Evolutionary conservation across 2,888 invertebrate species (phyloP), one percentile per base, ranked within the genome.

Genomic region (Thalpophila matura): DNA sequence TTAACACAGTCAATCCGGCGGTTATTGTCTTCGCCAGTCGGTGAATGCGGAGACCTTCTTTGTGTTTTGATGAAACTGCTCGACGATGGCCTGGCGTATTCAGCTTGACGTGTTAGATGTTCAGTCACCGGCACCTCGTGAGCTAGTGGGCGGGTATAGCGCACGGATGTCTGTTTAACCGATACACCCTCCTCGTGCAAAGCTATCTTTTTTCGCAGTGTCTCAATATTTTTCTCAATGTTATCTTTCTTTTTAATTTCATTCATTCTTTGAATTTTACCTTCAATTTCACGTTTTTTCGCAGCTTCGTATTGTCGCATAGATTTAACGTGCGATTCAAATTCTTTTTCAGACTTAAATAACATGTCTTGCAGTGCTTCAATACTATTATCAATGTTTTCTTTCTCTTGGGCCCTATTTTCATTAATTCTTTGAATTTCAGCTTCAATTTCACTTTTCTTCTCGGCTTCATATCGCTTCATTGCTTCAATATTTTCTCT

Each of bases 201-300:
- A 29, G 22, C 18, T 18, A 18, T 12, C 3, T 35, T 22, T 31
- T 45, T 31, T 37, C 5, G 29, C 7, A 65, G 29, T 22, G 12
- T 24, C n/a, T 47, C 26, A 26, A 49, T 37, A 7, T 14, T 60
- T 18, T 56, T 56, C 26, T 68, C 58, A 27, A 53, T 42, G n/a
- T 29, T 33, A 2, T 46, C 33, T 18, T 20, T 22, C 14, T 16
- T 45, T 4, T 40, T 38, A 18, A 40, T 20, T 20, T 47, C 46
- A 22, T 67, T 46, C 33, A 57, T 46, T 16, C 33, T 24, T 67
- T 63, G 22, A 20, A 62, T 65, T 43, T 64, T 54, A n/a, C 20
- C 53, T 24, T 64, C 12, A 24, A 64, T 24, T 54, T 54, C 29
- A 3, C 7, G 29, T 10, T 4, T 37, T 5, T 14, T 37, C 9